Evolutionary conservation across 2,797 vertebrate genomes (phyloP), one percentile per base, ranked within the genome.

Genomic region (Meriones psammophilus): DNA sequence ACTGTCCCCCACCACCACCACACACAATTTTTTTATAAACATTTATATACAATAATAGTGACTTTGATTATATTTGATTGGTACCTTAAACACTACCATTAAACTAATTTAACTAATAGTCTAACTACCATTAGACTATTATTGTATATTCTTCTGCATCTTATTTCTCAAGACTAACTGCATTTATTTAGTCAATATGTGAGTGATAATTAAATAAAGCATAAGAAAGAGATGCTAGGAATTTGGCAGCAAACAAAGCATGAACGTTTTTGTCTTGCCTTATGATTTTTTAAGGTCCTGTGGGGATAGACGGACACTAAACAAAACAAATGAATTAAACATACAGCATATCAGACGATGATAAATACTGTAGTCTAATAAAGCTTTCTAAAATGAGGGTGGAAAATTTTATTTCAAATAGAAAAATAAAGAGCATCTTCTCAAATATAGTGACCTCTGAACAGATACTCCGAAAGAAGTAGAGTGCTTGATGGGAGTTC

Each of bases 171-270:
- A 58, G 20, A n/a, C 89, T 7, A 73, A 36, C 4, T 33, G 33
- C 84, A 36, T 88, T 91, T 76, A 73, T 94, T 88, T 91, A 77
- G 62, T 94, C 46, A 73, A 15, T 69, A 88, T 64, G 79, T 58
- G 30, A 42, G 39, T 89, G 15, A 1, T 69, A 24, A 68, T 26
- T 74, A 39, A 42, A 33, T 28, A 86, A 90, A 36, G 5, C 15
- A 86, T 42, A 73, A 79, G 64, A 91, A 24, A 88, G 58, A 93
- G 46, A 79, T 74, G n/a, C 36, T 58, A 30, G 24, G 15, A 22
- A 91, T 89, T 95, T 36, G 28, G 18, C 54, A 78, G 62, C 39
- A 58, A 95, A 46, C 28, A 88, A 95, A 91, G 64, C 18, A 68
- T 68, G 68, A 20, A 87, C 88, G 95, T 62, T 91, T 74, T 26